Evolutionary conservation across 2,113 vertebrate genomes (phyloP).

Genomic region (Leucoraja erinaceus): DNA sequence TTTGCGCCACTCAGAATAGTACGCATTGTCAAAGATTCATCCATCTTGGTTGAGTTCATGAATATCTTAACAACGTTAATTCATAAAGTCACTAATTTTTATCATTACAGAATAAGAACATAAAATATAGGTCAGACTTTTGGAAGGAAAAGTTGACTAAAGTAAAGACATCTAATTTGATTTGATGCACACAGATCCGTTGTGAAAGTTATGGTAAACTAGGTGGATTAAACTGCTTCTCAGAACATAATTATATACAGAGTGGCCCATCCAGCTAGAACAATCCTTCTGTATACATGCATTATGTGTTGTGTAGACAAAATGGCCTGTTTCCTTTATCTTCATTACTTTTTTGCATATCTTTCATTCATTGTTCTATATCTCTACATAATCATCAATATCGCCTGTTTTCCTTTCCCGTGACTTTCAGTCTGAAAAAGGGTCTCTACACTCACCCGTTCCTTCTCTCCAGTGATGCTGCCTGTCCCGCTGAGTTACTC

Average conservation of each 20-base stretch:
- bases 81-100: constrained; percentile 43
- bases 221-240: constrained; percentile 57
- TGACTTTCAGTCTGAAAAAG: too few species aligned
- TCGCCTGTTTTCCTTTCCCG: too few species aligned
- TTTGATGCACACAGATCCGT: constrained; percentile 54
- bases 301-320: constrained; percentile 44
- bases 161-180: constrained; percentile 49
- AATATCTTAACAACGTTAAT: constrained; percentile 10
- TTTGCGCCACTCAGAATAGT: neutral
- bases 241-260: constrained; percentile 51
- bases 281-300: constrained; percentile 59
- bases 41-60: constrained; percentile 11
- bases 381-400: too few species aligned
- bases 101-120: constrained; percentile 52
- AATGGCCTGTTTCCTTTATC: too few species aligned
- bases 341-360: too few species aligned
- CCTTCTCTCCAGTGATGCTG: too few species aligned
- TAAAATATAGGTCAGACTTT: constrained; percentile 52
- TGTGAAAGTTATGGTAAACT: constrained; percentile 50
- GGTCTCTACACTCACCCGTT: too few species aligned
- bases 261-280: constrained; percentile 52
- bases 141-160: constrained; percentile 57
- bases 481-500: too few species aligned
- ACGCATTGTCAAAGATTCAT: neutral
- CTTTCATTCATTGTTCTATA: too few species aligned